phyloP scores from a whole-genome alignment of 2,113 vertebrate genomes.

The Furnarius figulus region DNA sequence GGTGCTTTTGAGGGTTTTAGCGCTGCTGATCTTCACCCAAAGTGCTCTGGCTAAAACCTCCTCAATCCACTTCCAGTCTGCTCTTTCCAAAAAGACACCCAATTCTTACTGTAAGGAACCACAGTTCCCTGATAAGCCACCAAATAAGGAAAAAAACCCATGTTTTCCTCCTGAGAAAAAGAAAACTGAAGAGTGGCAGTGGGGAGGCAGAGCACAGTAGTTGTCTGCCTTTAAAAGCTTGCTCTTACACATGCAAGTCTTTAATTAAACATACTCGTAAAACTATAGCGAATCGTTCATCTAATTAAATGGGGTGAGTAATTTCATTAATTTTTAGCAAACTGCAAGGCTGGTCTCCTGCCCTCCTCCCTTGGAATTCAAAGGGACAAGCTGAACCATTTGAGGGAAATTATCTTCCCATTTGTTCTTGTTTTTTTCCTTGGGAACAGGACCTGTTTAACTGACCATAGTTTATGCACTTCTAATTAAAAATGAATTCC shows the following conservation, averaged over 20 bases:
- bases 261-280: slow-evolving; percentile 71
- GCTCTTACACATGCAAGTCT: slow-evolving; percentile 62
- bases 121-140: background rate
- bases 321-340: slow-evolving; percentile 72
- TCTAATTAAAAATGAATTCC: background rate
- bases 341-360: slow-evolving; percentile 7
- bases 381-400: background rate
- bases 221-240: slow-evolving; percentile 29
- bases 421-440: background rate
- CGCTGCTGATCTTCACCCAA: background rate
- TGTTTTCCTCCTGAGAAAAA: background rate
- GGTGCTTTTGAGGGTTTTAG: background rate
- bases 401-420: background rate
- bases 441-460: background rate
- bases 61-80: background rate
- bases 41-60: background rate
- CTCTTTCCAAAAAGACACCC: background rate
- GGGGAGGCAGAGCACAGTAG: background rate
- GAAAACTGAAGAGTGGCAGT: background rate
- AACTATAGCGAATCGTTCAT: slow-evolving; percentile 50
- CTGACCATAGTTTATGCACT: background rate
- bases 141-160: background rate
- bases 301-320: slow-evolving; percentile 69
- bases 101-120: background rate
- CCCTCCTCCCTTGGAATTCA: slow-evolving; percentile 42